phyloP scores from a whole-genome alignment of 2,888 invertebrate species.

The Torymus auratus region DNA sequence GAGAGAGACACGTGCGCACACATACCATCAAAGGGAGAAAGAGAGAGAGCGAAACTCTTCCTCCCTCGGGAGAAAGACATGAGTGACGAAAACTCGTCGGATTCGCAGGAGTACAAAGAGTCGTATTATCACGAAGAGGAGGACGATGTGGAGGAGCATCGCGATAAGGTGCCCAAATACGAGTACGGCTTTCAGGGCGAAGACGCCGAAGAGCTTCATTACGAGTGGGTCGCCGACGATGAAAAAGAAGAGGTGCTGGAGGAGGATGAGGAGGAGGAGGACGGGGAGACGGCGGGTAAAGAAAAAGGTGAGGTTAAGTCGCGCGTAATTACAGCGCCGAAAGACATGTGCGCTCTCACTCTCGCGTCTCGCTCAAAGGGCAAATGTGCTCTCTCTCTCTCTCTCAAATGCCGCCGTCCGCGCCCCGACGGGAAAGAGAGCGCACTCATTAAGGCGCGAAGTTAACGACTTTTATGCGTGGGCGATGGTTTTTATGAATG shows the following conservation, averaged over 20 bases:
- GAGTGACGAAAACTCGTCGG: conserved; percentile 10
- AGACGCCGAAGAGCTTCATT: not conserved
- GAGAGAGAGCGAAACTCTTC: too few relatives aligned
- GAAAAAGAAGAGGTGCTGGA: not conserved
- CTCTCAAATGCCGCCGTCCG: too few relatives aligned
- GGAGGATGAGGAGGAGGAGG: not conserved
- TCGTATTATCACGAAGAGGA: not conserved
- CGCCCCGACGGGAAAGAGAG: not conserved
- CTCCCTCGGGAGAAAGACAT: not conserved
- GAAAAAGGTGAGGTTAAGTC: not conserved
- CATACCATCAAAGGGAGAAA: too few relatives aligned
- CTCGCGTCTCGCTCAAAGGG: not conserved
- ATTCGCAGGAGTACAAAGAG: not conserved
- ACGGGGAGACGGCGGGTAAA: not conserved
- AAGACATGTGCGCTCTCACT: not conserved
- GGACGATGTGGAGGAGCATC: not conserved
- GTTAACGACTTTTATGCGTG: too few relatives aligned
- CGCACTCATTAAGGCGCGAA: too few relatives aligned
- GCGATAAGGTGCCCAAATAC: not conserved
- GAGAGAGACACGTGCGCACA: too few relatives aligned
- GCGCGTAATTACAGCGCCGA: not conserved
- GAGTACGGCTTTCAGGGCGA: not conserved
- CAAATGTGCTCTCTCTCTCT: not conserved
- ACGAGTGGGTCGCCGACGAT: conserved; percentile 9
- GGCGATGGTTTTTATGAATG: too few relatives aligned